These are phyloP conservation scores for Pseudochirops corinnae DNA, from an alignment of 2,797 vertebrate species.

Conservation along the genomic window DNA sequence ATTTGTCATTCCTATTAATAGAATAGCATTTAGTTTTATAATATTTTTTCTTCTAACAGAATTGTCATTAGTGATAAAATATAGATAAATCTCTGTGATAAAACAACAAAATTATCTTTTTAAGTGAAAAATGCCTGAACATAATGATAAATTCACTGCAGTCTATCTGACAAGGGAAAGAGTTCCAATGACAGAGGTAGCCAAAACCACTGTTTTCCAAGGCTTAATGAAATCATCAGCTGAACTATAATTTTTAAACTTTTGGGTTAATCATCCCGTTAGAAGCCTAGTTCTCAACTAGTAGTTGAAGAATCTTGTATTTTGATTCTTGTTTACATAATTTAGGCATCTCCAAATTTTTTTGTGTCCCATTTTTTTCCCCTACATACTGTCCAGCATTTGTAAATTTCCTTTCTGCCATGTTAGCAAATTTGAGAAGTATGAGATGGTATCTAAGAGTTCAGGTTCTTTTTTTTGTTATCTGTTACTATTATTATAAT, in stretches of 20 bases:
- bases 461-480: background rate
- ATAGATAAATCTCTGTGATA: conserved; percentile 27
- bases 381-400: background rate
- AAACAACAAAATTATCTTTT: background rate
- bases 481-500: background rate
- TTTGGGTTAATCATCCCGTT: background rate
- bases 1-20: conserved; percentile 56
- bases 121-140: background rate
- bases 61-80: background rate
- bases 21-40: conserved; percentile 39
- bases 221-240: background rate
- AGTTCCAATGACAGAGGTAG: background rate
- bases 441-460: background rate
- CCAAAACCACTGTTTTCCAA: background rate
- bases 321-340: background rate
- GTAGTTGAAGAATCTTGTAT: background rate
- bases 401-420: background rate
- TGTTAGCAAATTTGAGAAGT: background rate
- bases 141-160: background rate
- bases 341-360: background rate
- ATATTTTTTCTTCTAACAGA: conserved; percentile 32
- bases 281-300: background rate
- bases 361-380: no score
- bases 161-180: conserved; percentile 6
- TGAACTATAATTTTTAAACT: no score